phyloP scores from a whole-genome alignment of 2,797 vertebrate genomes.

The Sarcoramphus papa region DNA sequence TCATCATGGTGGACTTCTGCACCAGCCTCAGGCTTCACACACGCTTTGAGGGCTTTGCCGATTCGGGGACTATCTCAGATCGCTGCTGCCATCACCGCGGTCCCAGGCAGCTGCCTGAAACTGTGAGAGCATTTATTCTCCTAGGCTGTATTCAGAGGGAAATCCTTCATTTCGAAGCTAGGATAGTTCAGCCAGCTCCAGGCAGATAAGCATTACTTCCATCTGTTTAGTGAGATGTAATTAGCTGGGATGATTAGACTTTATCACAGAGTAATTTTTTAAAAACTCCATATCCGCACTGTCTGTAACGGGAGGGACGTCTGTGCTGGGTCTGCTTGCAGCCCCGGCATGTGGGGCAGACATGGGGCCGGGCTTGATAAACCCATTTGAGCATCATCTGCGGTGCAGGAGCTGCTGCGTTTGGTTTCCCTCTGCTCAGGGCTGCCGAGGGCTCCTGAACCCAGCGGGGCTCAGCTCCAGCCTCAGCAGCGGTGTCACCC shows the following conservation, averaged over 20 bases:
- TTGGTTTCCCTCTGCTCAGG: not conserved
- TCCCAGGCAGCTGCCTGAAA: not conserved
- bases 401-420: not conserved
- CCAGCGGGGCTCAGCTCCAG: not conserved
- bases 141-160: not conserved
- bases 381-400: not conserved
- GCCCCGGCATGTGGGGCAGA: not conserved
- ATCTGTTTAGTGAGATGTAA: not conserved
- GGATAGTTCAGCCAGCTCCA: not conserved
- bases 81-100: fast-evolving
- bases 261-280: not conserved
- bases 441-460: not conserved
- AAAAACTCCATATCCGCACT: not conserved
- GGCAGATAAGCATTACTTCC: not conserved
- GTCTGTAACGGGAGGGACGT: not conserved
- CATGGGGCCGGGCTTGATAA: not conserved
- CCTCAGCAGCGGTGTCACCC: fast-evolving
- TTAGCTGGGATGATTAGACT: not conserved
- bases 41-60: not conserved
- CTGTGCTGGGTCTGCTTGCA: fast-evolving
- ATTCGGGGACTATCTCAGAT: not conserved
- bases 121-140: fast-evolving
- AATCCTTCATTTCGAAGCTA: not conserved
- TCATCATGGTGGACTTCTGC: not conserved
- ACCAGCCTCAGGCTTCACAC: not conserved